A percentile compares a stretch with the other conserved stretches of the same genome.
Evolutionary conservation across 2,113 vertebrate genomes (phyloP).

Genomic region (Sorex araneus): DNA sequence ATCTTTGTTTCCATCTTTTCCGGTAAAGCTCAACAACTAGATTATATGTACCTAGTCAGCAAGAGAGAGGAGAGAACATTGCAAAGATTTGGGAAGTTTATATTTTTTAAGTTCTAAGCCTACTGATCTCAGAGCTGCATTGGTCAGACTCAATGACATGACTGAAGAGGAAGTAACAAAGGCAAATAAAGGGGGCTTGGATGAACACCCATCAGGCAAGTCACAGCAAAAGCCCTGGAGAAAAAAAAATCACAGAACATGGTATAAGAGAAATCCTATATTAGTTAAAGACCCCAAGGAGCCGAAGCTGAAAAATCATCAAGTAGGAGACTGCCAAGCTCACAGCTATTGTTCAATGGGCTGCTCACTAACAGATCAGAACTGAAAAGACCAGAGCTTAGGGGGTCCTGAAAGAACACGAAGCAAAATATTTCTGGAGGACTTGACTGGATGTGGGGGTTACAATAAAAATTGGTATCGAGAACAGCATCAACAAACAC

Average conservation of each 20-base stretch:
- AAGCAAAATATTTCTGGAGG: background rate
- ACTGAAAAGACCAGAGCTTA: background rate
- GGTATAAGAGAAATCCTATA: background rate
- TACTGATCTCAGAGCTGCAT: background rate
- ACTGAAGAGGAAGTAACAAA: background rate
- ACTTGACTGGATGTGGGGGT: too few species aligned
- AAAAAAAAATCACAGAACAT: background rate
- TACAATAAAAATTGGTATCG: background rate
- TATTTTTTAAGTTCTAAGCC: background rate
- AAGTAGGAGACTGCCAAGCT: background rate
- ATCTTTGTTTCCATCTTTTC: background rate
- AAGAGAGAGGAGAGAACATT: background rate
- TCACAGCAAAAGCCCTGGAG: background rate
- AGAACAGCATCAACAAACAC: background rate
- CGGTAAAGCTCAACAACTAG: background rate
- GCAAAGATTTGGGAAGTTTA: background rate
- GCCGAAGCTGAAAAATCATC: background rate
- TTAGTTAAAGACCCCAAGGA: background rate
- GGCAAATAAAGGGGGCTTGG: background rate
- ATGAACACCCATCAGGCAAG: background rate
- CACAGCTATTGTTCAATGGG: fast-evolving
- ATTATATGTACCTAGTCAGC: background rate
- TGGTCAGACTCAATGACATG: background rate
- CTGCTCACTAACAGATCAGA: background rate
- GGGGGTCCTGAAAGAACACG: background rate